These are phyloP conservation scores for Ceratitis capitata DNA, from an alignment of 1,140 invertebrate species.

Conservation along the genomic window DNA sequence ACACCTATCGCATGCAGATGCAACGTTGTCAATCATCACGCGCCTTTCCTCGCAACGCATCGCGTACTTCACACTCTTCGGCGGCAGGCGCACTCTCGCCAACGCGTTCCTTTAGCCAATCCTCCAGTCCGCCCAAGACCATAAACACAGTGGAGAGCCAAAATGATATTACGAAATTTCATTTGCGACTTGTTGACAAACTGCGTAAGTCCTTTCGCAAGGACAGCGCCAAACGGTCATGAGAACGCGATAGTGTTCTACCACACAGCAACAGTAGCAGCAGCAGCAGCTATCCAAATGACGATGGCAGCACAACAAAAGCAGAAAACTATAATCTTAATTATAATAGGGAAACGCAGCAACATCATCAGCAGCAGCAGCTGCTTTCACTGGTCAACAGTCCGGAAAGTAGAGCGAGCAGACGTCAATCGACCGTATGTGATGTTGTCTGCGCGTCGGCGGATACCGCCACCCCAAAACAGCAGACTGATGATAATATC, in stretches of 20 bases:
- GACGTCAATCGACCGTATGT: background rate
- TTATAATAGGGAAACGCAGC: slow-evolving; percentile 1
- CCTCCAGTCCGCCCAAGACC: slow-evolving; percentile 63
- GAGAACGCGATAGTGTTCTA: slow-evolving; percentile 50
- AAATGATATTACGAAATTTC: slow-evolving; percentile 83
- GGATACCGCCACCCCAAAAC: slow-evolving; percentile 34
- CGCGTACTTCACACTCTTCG: slow-evolving; percentile 69
- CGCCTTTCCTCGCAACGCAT: slow-evolving; percentile 69
- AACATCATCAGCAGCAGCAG: slow-evolving; percentile 29
- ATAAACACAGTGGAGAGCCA: slow-evolving; percentile 69
- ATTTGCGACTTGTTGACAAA: slow-evolving; percentile 84
- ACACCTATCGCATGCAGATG: slow-evolving; percentile 68
- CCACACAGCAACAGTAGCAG: slow-evolving; percentile 45
- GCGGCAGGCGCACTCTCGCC: slow-evolving; percentile 71
- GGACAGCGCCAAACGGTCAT: slow-evolving; percentile 68
- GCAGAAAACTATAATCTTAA: slow-evolving; percentile 39
- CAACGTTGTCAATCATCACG: slow-evolving; percentile 57
- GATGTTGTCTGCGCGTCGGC: slow-evolving; percentile 5
- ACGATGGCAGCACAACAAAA: slow-evolving; percentile 42
- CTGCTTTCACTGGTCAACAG: background rate
- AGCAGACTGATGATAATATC: background rate
- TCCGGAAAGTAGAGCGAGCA: background rate
- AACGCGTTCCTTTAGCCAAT: slow-evolving; percentile 68
- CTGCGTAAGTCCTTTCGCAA: slow-evolving; percentile 80
- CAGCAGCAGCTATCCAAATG: slow-evolving; percentile 45